phyloP scores from a whole-genome alignment of 2,888 invertebrate species.

The Steinernema hermaphroditum region DNA sequence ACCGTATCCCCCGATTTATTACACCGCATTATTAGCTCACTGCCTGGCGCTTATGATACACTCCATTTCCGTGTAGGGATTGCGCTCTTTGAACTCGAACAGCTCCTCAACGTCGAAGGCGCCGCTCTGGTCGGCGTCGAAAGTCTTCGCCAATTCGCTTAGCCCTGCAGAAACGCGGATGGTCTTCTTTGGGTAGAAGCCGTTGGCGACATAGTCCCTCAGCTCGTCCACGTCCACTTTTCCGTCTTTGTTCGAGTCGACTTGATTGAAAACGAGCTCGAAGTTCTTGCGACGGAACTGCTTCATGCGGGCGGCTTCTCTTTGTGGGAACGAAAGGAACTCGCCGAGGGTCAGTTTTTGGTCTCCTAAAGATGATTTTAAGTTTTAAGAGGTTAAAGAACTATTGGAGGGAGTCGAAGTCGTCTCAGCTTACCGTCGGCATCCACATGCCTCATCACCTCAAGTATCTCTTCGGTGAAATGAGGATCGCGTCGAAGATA shows the following conservation, averaged over 20 bases:
- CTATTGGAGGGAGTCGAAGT: too few relatives aligned
- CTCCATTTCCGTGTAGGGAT: conserved; percentile 1
- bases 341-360: background rate
- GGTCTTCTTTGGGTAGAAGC: background rate
- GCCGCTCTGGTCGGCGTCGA: background rate
- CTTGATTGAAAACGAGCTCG: background rate
- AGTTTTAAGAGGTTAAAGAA: too few relatives aligned
- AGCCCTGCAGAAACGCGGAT: background rate
- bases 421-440: background rate
- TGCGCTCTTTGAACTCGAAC: background rate
- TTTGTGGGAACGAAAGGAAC: background rate
- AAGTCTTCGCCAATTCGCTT: background rate
- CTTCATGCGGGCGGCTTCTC: background rate
- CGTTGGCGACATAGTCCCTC: background rate
- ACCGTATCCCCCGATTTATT: too few relatives aligned
- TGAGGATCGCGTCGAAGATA: background rate
- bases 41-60: background rate
- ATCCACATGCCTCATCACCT: background rate
- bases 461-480: background rate
- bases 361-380: background rate
- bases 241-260: background rate
- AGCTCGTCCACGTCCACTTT: background rate
- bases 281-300: background rate
- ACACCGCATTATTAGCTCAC: too few relatives aligned
- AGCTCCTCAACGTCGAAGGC: background rate